These are phyloP conservation scores for Actinostola sp. DNA, from an alignment of 92 coral and sea anemone genomes.

Conservation along the genomic window DNA sequence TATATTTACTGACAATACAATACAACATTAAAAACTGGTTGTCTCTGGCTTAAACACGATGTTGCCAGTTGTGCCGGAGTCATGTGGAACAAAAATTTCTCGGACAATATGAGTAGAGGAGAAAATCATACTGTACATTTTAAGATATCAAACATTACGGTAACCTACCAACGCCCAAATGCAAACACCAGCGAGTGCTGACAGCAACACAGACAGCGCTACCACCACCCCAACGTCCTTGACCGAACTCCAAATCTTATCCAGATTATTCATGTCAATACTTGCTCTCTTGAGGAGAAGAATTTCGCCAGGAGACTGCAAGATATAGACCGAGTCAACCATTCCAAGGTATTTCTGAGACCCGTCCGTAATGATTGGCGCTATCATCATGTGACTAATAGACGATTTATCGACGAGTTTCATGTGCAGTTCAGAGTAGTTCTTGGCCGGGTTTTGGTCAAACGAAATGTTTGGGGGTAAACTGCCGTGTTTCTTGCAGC, in stretches of 20 bases:
- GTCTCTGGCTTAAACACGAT: too few relatives aligned
- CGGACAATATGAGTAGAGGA: too few relatives aligned
- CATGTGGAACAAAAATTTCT: too few relatives aligned
- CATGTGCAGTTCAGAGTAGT: background rate
- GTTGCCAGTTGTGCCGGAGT: too few relatives aligned
- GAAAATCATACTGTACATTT: background rate
- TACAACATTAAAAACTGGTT: too few relatives aligned
- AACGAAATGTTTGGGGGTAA: background rate
- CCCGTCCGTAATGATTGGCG: background rate
- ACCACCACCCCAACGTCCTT: background rate
- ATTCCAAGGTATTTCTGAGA: background rate
- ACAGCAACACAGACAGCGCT: background rate
- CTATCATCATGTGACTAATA: background rate
- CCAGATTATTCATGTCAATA: background rate
- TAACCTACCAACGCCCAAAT: constrained; percentile 18
- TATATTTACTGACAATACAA: too few relatives aligned
- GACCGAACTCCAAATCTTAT: background rate
- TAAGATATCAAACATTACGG: background rate
- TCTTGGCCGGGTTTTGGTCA: background rate
- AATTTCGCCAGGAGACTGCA: background rate
- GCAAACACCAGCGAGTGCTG: constrained; percentile 1
- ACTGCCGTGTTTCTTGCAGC: background rate
- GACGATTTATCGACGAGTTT: background rate
- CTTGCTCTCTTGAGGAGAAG: background rate
- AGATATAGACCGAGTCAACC: background rate